These are phyloP conservation scores for Eidolon helvum DNA, from an alignment of 2,113 vertebrate species.

Conservation along the genomic window DNA sequence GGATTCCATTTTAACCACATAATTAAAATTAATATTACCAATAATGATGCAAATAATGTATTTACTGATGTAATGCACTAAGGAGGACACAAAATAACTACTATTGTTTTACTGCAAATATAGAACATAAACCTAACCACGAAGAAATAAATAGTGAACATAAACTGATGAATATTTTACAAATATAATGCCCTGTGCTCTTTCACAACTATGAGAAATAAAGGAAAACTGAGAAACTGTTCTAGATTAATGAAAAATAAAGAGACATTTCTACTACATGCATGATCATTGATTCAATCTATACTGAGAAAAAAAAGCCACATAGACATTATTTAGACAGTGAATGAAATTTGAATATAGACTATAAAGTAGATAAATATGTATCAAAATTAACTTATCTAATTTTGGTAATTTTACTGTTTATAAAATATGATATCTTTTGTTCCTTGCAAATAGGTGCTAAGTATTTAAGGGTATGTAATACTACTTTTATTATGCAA, in stretches of 20 bases:
- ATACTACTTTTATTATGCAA: neutral
- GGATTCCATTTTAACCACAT: neutral
- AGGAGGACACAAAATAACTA: neutral
- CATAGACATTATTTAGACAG: neutral
- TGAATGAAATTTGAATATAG: neutral
- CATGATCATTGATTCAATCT: neutral
- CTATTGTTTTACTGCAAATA: neutral
- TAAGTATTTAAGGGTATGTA: neutral
- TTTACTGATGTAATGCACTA: neutral
- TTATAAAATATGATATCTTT: neutral
- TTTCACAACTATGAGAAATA: neutral
- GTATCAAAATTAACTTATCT: neutral
- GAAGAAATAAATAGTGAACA: neutral
- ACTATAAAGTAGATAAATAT: neutral
- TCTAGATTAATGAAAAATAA: neutral
- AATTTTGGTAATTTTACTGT: neutral
- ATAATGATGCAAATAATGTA: neutral
- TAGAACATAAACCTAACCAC: neutral
- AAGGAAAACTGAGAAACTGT: neutral
- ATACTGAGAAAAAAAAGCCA: neutral
- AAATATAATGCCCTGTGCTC: neutral
- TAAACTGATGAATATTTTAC: neutral
- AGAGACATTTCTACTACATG: neutral
- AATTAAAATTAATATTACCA: neutral
- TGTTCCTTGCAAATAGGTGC: neutral